Evolutionary conservation across 1,140 invertebrate genomes (phyloP), one percentile per base, ranked within the genome.

Genomic region (Diachasmimorpha longicaudata): DNA sequence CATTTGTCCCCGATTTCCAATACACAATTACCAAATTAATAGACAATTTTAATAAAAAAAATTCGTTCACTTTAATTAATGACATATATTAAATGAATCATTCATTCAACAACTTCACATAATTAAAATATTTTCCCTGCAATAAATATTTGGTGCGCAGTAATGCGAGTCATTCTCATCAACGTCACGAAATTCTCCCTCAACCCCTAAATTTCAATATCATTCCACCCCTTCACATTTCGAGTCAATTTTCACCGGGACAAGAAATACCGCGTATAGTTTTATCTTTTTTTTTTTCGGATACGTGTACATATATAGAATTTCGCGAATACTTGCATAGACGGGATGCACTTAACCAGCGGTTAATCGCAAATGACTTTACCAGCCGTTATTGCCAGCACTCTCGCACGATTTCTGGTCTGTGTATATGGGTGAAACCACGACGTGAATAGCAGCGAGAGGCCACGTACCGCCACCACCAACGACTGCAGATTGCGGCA

Each of bases 401-500:
- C 58, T 63, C 58, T 63, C 21, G 23, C 58, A 63, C 58, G 58
- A 13, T 25, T 63, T 63, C 58, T 25, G 21, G 21, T 71, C 10
- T 52, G 4, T 55, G 48, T 36, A 58, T 72, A 55, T 63, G 52
- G 6, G 46, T 58, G 46, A 52, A 48, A 72, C 48, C 31, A 9
- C 46, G 46, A 48, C 46, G 70, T 39, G 31, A 63, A 48, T 37
- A n/a, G 13, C 70, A 72, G 42, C 16, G 36, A 39, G 37, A n/a
- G 42, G 31, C 37, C n/a, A 39, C 37, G 66, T 37, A 37, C 13
- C 19, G 42, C 39, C 23, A 63, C 58, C 42, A 46, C 68, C 37
- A 70, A 70, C 39, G 36, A 70, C 37, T 70, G 23, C 68, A 23
- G 39, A 44, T 70, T 70, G 68, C 68, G 68, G 68, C 39, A 70